phyloP scores from a whole-genome alignment of 2,797 vertebrate genomes.

The Crenichthys baileyi region DNA sequence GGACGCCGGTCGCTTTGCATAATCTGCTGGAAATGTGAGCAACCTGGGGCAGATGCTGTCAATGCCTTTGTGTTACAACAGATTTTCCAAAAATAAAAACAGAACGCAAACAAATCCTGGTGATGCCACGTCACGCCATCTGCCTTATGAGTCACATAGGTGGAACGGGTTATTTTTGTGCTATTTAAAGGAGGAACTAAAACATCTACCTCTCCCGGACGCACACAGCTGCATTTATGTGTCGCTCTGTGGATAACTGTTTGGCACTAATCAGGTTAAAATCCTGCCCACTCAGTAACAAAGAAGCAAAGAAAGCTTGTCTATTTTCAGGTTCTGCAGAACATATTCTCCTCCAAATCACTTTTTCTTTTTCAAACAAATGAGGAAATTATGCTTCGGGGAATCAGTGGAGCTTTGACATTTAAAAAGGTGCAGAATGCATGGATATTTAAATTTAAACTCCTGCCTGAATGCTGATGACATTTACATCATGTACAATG shows the following conservation, averaged over 20 bases:
- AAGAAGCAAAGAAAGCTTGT: neutral
- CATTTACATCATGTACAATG: conserved; percentile 47
- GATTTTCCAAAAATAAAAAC: neutral
- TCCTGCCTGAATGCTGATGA: conserved; percentile 7
- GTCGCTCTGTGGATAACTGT: conserved; percentile 6
- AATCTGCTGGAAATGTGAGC: conserved; percentile 23
- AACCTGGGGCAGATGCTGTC: conserved; percentile 33
- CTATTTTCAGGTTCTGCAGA: neutral
- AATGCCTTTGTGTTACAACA: conserved; percentile 1
- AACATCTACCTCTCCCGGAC: conserved; percentile 13
- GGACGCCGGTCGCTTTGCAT: conserved; percentile 23
- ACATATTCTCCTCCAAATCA: neutral
- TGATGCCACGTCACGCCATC: conserved; percentile 4
- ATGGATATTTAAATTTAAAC: conserved; percentile 29
- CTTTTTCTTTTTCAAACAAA: conserved; percentile 8
- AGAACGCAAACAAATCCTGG: conserved; percentile 2
- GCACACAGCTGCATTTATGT: neutral
- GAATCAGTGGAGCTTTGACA: conserved; percentile 23
- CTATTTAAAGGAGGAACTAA: conserved; percentile 40
- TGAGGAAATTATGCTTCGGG: neutral
- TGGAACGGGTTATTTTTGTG: conserved; percentile 12
- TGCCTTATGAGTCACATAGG: conserved; percentile 50
- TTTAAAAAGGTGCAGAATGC: conserved; percentile 27
- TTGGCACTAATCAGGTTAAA: conserved; percentile 38
- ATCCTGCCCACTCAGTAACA: neutral